Evolutionary conservation across 2,797 vertebrate species (phyloP).

Genomic region (Cottoperca gobio): DNA sequence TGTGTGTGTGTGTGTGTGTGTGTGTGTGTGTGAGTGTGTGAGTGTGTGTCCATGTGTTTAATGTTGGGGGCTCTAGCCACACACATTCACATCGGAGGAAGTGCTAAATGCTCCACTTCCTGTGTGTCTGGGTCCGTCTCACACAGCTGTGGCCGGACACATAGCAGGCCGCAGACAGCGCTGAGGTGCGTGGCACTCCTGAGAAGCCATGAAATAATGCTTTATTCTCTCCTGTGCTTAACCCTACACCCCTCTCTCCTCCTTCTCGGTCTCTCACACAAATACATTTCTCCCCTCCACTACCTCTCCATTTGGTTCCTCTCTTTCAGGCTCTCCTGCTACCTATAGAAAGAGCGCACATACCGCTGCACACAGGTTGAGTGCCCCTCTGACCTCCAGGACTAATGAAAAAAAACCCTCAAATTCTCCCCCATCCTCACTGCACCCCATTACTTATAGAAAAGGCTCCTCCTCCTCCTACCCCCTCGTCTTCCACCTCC

Average conservation of each 20-base stretch:
- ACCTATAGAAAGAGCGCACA: conserved; percentile 68
- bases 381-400: conserved; percentile 88
- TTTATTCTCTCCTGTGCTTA: conserved; percentile 55
- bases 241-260: conserved; percentile 37
- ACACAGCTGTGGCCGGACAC: conserved; percentile 69
- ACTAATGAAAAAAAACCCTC: conserved; percentile 88
- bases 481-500: conserved; percentile 79
- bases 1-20: conserved; percentile 11
- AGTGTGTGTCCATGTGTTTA: conserved; percentile 52
- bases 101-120: conserved; percentile 75
- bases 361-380: conserved; percentile 73
- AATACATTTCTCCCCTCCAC: conserved; percentile 49
- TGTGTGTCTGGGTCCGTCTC: conserved; percentile 61
- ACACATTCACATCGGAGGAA: conserved; percentile 64
- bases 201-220: conserved; percentile 56
- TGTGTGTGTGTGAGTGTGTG: conserved; percentile 41
- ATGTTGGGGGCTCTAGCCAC: conserved; percentile 32
- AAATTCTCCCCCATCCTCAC: conserved; percentile 43
- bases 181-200: conserved; percentile 40
- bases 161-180: conserved; percentile 60
- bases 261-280: conserved; percentile 33
- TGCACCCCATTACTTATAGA: conserved; percentile 80
- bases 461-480: conserved; percentile 69
- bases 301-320: conserved; percentile 39
- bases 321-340: conserved; percentile 57